These are phyloP conservation scores for Noctua janthina DNA, from an alignment of 2,888 invertebrate genomes.

Conservation along the genomic window DNA sequence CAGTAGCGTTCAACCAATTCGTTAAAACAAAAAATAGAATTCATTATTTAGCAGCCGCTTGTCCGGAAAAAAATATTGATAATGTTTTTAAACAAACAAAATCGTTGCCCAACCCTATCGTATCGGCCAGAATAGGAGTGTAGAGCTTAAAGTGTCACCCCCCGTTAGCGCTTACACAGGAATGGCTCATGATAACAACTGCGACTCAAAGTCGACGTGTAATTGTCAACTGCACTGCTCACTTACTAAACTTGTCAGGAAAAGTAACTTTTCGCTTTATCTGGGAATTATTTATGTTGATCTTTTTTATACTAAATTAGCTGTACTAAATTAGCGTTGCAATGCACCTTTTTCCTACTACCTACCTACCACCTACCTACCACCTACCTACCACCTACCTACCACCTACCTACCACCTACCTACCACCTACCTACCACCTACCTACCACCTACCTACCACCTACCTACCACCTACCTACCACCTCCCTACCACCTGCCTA, in stretches of 20 bases:
- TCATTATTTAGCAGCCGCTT: background rate
- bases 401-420: no score
- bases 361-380: no score
- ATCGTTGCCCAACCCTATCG: conserved; percentile 16
- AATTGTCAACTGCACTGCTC: conserved; percentile 30
- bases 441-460: no score
- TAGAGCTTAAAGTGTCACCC: conserved; percentile 20
- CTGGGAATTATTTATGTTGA: background rate
- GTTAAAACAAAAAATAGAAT: background rate
- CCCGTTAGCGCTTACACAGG: conserved; percentile 29
- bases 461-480: no score
- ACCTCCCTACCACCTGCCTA: no score
- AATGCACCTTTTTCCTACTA: no score
- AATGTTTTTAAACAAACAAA: background rate
- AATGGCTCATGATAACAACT: conserved; percentile 32
- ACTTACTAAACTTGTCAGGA: conserved; percentile 10
- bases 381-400: no score
- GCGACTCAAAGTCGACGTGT: conserved; percentile 32
- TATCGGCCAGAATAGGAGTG: conserved; percentile 17
- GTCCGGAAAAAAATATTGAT: background rate
- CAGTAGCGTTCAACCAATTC: background rate
- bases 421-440: no score
- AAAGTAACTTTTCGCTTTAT: conserved; percentile 3
- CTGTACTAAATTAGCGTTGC: no score
- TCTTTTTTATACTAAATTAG: no score